Conservation (phyloP, 2,888 invertebrate genomes). For the Drosophila engyochracea region DNA sequence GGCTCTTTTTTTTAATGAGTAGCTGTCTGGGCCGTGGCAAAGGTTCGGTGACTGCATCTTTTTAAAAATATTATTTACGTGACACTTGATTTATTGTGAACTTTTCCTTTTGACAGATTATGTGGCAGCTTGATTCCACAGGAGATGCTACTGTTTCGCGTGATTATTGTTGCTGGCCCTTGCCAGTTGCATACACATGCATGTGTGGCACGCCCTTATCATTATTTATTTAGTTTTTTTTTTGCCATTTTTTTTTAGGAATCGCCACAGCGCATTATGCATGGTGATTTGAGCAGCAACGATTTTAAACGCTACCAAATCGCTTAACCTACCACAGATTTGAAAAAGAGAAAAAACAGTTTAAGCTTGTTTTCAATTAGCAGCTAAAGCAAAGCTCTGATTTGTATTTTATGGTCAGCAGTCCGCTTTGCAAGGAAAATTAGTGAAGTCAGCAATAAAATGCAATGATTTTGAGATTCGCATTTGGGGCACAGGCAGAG, state of each 20-base stretch:
- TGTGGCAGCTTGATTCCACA: conserved; percentile 72
- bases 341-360: too few relatives aligned
- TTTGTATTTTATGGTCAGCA: background rate
- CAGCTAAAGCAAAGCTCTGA: background rate
- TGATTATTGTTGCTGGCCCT: conserved; percentile 12
- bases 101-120: conserved; percentile 83
- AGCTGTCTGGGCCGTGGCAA: conserved; percentile 20
- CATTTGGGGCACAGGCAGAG: background rate
- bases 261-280: background rate
- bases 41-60: conserved; percentile 65
- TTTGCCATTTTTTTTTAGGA: background rate
- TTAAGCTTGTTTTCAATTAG: background rate
- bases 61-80: conserved; percentile 81
- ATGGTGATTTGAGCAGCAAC: background rate
- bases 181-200: background rate
- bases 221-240: background rate
- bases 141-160: conserved; percentile 70
- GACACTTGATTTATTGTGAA: conserved; percentile 83
- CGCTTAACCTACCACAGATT: background rate
- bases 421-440: background rate
- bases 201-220: conserved; percentile 10
- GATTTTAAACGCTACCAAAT: background rate
- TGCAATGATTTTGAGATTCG: background rate
- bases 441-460: background rate
- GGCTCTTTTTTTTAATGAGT: conserved; percentile 62